Base-by-base conservation (phyloP, 2,888 invertebrate genomes). In the Lampropteryx suffumata region DNA sequence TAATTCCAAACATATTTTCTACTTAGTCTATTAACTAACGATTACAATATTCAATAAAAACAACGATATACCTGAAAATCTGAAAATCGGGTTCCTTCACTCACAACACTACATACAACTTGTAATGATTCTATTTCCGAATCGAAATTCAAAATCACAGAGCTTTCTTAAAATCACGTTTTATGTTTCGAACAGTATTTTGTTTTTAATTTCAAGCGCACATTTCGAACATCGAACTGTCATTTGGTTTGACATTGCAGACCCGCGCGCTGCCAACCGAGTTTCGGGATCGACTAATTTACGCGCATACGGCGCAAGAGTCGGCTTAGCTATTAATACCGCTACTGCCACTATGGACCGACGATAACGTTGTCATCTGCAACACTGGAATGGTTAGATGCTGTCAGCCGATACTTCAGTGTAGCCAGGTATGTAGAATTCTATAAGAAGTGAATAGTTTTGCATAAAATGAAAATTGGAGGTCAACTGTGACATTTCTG, bases 311-410 rank as follows among this genome's bases (percentile, higher is more conserved):
- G 42, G 75, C 73, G 73, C 71, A 65, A 65, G 73, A 71, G 71
- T 69, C 65, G 69, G 59, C 64, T 69, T 65, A 65, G 67, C 79
- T 84, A 84, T 82, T 78, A 83, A 84, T 85, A 84, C 75, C 56
- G 54, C 57, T 9, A 28, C 30, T 6, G 2, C 14, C 17, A 35
- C 51, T 39, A 34, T 29, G 10, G 37, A 14, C 48, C 36, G 29
- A 12, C 35, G 32, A 29, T 26, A 30, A 12, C 24, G 13, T 11
- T 43, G 49, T 43, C 44, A 44, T 34, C 17, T 27, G 5, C 17
- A 5, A 41, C 11, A 4, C 2, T 29, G 10, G 29, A 29, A 11
- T 29, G 11, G n/a, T 4, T 17, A 17, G 17, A 17, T 4, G 4
- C n/a, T 17, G 17, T 17, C 17, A 17, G n/a, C n/a, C n/a, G n/a